phyloP scores from a whole-genome alignment of 2,113 vertebrate species.

The Proterorhinus semilunaris region DNA sequence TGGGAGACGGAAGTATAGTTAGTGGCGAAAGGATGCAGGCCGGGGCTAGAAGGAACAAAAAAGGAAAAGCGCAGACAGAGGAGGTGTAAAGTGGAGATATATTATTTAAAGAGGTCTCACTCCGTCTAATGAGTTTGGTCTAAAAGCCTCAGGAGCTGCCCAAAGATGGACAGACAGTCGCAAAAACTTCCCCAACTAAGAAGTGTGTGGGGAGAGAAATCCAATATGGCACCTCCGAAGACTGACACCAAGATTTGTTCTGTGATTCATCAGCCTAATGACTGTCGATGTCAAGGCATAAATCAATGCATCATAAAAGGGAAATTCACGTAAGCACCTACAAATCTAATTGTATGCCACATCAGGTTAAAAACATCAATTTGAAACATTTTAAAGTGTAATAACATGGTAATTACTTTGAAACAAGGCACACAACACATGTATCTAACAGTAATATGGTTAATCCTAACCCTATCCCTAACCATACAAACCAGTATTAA shows the following conservation, averaged over 20 bases:
- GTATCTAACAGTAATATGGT: no score
- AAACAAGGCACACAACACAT: no score
- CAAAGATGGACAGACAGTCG: slow-evolving; percentile 52
- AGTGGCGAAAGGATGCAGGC: slow-evolving; percentile 31
- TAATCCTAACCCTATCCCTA: no score
- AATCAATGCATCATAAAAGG: background rate
- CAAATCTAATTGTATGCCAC: background rate
- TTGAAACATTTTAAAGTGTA: no score
- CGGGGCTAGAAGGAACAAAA: slow-evolving; percentile 29
- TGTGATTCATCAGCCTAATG: slow-evolving; percentile 1
- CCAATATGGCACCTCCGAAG: slow-evolving; percentile 29
- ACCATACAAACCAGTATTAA: no score
- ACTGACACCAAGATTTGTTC: background rate
- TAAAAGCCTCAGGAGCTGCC: slow-evolving; percentile 67
- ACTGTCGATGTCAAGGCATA: background rate
- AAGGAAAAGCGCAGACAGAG: slow-evolving; percentile 49
- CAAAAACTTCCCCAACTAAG: slow-evolving; percentile 39
- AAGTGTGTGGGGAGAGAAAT: slow-evolving; percentile 56
- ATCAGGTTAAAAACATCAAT: no score
- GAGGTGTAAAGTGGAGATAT: slow-evolving; percentile 66
- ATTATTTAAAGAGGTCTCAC: slow-evolving; percentile 79
- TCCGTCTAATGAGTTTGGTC: slow-evolving; percentile 76
- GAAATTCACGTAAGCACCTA: background rate
- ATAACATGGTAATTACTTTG: no score
- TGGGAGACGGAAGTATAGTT: slow-evolving; percentile 21